phyloP scores from a whole-genome alignment of 2,113 vertebrate species.

The Eulemur rufifrons region DNA sequence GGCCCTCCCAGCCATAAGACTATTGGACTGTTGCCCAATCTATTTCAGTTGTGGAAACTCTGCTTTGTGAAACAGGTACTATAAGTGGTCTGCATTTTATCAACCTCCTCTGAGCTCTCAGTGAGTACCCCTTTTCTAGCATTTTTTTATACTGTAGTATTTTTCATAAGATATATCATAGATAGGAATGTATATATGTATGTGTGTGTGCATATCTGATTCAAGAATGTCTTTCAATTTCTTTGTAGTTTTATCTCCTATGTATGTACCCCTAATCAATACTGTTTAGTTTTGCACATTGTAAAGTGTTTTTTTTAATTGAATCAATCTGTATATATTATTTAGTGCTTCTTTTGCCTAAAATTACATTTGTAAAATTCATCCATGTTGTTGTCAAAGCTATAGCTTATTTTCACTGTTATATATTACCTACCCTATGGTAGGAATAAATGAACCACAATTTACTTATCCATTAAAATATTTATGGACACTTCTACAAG shows the following conservation, averaged over 20 bases:
- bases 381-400: neutral
- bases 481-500: neutral
- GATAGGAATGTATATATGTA: neutral
- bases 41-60: neutral
- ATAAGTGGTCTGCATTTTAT: neutral
- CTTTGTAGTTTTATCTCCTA: neutral
- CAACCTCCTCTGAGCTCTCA: neutral
- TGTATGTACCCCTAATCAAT: neutral
- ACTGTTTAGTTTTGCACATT: neutral
- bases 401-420: neutral
- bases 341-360: neutral
- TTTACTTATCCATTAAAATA: neutral
- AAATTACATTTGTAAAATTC: constrained; percentile 10
- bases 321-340: neutral
- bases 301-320: neutral
- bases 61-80: neutral
- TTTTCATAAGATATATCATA: neutral
- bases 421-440: neutral
- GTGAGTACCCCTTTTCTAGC: neutral
- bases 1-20: neutral
- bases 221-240: neutral
- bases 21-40: neutral
- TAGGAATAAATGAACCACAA: neutral
- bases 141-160: neutral
- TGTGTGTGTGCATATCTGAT: neutral